Percentiles rank a stretch among this genome's conserved stretches.
Conservation (phyloP, 2,113 vertebrate genomes). For the Cinclus cinclus region DNA sequence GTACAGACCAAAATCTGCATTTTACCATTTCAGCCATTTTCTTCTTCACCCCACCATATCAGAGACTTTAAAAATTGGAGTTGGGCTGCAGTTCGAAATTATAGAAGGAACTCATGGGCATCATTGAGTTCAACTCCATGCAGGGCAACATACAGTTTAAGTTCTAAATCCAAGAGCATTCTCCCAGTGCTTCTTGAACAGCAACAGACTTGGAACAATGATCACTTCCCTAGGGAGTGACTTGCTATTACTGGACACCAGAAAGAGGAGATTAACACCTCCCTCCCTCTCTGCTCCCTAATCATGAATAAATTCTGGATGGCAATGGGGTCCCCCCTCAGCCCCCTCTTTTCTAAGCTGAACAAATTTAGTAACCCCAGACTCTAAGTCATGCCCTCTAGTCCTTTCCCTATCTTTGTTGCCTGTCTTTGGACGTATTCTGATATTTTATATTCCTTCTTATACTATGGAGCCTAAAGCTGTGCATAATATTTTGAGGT, state of each 20-base stretch:
- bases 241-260: not conserved
- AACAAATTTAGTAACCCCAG: not conserved
- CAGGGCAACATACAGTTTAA: not conserved
- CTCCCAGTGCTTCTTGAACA: not conserved
- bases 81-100: not conserved
- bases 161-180: not conserved
- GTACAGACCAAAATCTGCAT: not conserved
- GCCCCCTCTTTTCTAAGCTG: not conserved
- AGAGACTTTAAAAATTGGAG: not conserved
- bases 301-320: not conserved
- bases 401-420: not conserved
- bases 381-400: not conserved
- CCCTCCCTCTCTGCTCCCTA: not conserved
- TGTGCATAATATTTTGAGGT: not conserved
- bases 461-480: not conserved
- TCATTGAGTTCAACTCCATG: not conserved
- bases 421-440: not conserved
- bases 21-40: not conserved
- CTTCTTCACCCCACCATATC: not conserved
- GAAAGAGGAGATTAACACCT: not conserved
- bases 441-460: not conserved
- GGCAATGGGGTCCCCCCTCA: not conserved
- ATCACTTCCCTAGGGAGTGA: not conserved
- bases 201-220: too few relatives aligned
- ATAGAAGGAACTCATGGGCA: not conserved